Percentiles rank a stretch among this genome's conserved stretches.
phyloP scores from a whole-genome alignment of 2,113 vertebrate species.

The Prionailurus viverrinus region DNA sequence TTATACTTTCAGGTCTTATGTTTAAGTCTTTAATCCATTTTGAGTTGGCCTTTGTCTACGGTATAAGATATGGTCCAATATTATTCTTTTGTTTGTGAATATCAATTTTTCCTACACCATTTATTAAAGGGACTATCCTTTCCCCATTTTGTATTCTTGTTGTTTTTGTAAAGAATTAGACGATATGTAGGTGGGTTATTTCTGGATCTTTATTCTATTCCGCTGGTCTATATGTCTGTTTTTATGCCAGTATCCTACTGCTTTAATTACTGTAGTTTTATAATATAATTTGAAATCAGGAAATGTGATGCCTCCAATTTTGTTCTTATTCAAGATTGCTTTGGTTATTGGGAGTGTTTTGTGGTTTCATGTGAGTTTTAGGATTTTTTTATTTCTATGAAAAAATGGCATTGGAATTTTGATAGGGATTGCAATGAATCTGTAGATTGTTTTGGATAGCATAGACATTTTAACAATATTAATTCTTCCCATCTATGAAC shows the following conservation, averaged over 20 bases:
- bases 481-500: background rate
- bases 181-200: background rate
- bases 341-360: background rate
- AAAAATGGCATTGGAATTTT: background rate
- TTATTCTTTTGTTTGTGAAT: background rate
- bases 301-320: background rate
- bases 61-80: background rate
- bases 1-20: background rate
- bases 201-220: background rate
- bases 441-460: background rate
- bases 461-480: background rate
- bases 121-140: background rate
- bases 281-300: background rate
- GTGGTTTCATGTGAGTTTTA: background rate
- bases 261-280: background rate
- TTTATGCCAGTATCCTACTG: background rate
- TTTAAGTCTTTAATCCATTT: background rate
- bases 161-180: background rate
- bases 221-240: background rate
- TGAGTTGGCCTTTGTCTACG: background rate
- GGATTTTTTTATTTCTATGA: background rate
- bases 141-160: background rate
- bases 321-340: background rate
- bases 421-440: background rate
- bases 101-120: background rate